phyloP scores from a whole-genome alignment of 2,888 invertebrate genomes.

The Agriotes lineatus region DNA sequence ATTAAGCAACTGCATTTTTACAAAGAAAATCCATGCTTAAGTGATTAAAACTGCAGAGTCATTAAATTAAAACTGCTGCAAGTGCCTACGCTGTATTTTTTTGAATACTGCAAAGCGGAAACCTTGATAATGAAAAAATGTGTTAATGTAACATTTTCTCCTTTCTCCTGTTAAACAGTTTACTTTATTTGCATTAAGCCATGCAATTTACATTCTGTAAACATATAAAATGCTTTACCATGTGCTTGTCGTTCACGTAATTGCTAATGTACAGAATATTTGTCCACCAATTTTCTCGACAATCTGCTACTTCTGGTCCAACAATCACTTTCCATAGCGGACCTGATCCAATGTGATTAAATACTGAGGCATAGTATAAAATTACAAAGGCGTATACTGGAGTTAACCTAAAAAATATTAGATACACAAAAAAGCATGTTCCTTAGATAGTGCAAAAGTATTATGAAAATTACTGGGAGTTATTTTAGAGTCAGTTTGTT shows the following conservation, averaged over 20 bases:
- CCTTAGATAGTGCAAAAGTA: no score
- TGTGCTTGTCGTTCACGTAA: conserved; percentile 70
- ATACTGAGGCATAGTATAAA: conserved; percentile 70
- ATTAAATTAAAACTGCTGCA: neutral
- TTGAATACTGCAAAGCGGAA: no score
- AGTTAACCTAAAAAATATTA: conserved; percentile 68
- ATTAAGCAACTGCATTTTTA: no score
- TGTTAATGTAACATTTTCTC: neutral
- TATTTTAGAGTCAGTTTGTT: no score
- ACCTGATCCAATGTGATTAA: conserved; percentile 71
- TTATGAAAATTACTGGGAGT: no score
- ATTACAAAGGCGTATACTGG: conserved; percentile 71
- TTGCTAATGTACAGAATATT: conserved; percentile 73
- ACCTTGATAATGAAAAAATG: neutral
- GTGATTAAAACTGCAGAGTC: no score
- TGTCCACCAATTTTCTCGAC: conserved; percentile 74
- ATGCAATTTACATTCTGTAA: neutral
- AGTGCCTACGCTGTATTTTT: neutral
- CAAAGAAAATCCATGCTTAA: no score
- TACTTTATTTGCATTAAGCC: neutral
- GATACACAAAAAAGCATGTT: no score
- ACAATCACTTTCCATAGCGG: conserved; percentile 72
- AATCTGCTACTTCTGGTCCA: conserved; percentile 67
- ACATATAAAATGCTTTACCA: conserved; percentile 65
- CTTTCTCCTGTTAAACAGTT: neutral